Evolutionary conservation across 2,113 vertebrate genomes (phyloP).

Genomic region (Gallinago undulata): DNA sequence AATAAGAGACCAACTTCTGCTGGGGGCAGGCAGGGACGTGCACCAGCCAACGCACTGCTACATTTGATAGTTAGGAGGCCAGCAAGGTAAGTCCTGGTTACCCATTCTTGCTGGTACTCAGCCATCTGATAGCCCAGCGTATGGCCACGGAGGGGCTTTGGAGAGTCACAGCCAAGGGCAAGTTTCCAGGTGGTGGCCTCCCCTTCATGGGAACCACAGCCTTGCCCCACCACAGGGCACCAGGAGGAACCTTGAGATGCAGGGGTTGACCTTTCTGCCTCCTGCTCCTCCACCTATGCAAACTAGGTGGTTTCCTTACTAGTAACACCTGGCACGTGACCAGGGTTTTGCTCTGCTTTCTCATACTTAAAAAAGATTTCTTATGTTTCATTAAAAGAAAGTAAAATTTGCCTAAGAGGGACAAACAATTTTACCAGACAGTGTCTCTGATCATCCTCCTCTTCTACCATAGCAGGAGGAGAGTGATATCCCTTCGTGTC

Average conservation of each 20-base stretch:
- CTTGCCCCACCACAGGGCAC: rapidly evolving
- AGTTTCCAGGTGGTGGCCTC: neutral
- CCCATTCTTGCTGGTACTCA: rapidly evolving
- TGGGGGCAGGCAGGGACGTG: rapidly evolving
- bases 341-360: neutral
- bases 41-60: neutral
- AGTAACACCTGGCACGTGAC: neutral
- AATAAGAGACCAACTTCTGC: neutral
- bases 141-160: rapidly evolving
- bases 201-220: rapidly evolving
- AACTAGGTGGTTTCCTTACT: neutral
- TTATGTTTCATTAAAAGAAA: neutral
- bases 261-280: rapidly evolving
- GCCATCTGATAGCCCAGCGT: rapidly evolving
- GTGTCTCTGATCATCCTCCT: neutral
- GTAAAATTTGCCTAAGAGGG: neutral
- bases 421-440: neutral
- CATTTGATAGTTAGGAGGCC: neutral
- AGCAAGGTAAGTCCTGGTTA: rapidly evolving
- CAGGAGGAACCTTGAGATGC: neutral
- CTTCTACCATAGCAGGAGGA: neutral
- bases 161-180: rapidly evolving
- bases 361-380: neutral
- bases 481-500: rapidly evolving
- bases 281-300: neutral